Conservation (phyloP, 1,140 invertebrate species). For the Parasteatoda tepidariorum region DNA sequence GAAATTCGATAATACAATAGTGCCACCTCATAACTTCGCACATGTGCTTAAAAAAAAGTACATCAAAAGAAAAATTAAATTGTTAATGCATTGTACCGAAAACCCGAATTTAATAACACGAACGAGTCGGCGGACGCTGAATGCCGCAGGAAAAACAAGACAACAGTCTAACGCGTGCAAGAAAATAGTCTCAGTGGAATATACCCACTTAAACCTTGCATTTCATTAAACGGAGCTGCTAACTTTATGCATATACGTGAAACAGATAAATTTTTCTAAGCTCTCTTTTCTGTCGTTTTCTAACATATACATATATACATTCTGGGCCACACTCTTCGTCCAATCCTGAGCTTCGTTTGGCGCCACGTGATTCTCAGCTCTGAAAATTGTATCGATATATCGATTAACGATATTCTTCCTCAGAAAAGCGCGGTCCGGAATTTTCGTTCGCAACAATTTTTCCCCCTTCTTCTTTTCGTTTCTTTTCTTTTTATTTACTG, state of each 20-base stretch:
- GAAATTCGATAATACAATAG: too few relatives aligned
- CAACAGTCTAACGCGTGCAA: slow-evolving; percentile 30
- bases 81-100: slow-evolving; percentile 50
- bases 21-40: too few relatives aligned
- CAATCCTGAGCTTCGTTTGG: slow-evolving; percentile 20
- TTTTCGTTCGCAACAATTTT: slow-evolving; percentile 26
- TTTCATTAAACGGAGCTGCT: slow-evolving; percentile 29
- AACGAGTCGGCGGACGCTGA: not conserved
- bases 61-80: not conserved
- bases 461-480: not conserved
- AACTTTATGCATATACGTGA: slow-evolving; percentile 52
- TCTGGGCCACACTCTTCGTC: slow-evolving; percentile 12
- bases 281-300: slow-evolving; percentile 16
- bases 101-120: slow-evolving; percentile 48
- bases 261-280: slow-evolving; percentile 56
- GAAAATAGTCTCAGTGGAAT: slow-evolving; percentile 40
- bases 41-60: not conserved
- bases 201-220: slow-evolving; percentile 40
- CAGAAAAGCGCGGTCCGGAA: slow-evolving; percentile 38
- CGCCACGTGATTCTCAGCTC: slow-evolving; percentile 54
- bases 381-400: slow-evolving; percentile 59
- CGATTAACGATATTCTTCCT: slow-evolving; percentile 52
- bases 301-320: slow-evolving; percentile 24
- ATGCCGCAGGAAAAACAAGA: slow-evolving; percentile 38
- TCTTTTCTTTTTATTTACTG: not conserved